Evolutionary conservation across 53 echinoderm and acorn worm genomes (phyloP).

Genomic region (Holothuria scabra): DNA sequence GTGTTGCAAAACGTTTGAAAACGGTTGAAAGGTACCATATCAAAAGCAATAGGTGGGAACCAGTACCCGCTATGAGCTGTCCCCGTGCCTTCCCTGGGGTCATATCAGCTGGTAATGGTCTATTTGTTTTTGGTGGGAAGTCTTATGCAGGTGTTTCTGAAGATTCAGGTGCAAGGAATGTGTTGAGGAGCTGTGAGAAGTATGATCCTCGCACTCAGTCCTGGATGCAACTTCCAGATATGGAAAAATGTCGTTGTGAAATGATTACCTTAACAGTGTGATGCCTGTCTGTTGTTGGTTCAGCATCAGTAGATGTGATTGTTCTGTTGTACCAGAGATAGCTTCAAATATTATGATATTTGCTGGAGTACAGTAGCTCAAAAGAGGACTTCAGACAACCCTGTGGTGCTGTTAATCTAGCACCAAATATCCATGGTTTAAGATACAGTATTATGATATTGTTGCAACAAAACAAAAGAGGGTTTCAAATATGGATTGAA

Average conservation of each 20-base stretch:
- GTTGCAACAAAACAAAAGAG: too few relatives aligned
- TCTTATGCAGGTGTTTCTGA: constrained; percentile 7
- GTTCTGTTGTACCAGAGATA: too few relatives aligned
- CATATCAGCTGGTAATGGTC: neutral
- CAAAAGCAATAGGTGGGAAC: constrained; percentile 14
- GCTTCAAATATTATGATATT: too few relatives aligned
- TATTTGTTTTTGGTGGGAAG: constrained; percentile 41
- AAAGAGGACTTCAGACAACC: too few relatives aligned
- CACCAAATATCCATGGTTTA: too few relatives aligned
- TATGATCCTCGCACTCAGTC: neutral
- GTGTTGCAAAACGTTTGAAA: neutral
- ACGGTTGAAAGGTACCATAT: constrained; percentile 38
- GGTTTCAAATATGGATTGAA: too few relatives aligned
- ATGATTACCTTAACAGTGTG: constrained; percentile 26
- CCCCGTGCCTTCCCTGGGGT: constrained; percentile 38
- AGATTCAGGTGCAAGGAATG: constrained; percentile 12
- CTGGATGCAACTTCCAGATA: constrained; percentile 6
- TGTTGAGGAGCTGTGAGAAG: neutral
- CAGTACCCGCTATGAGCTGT: neutral
- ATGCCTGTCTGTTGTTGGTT: neutral
- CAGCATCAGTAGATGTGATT: too few relatives aligned
- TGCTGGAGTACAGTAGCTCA: too few relatives aligned
- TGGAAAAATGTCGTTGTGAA: constrained; percentile 39
- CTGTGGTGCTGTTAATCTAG: too few relatives aligned
- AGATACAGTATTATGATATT: too few relatives aligned